A percentile compares a stretch with the other conserved stretches of the same genome.
phyloP scores from a whole-genome alignment of 1,140 invertebrate species.

The Helicoverpa armigera region DNA sequence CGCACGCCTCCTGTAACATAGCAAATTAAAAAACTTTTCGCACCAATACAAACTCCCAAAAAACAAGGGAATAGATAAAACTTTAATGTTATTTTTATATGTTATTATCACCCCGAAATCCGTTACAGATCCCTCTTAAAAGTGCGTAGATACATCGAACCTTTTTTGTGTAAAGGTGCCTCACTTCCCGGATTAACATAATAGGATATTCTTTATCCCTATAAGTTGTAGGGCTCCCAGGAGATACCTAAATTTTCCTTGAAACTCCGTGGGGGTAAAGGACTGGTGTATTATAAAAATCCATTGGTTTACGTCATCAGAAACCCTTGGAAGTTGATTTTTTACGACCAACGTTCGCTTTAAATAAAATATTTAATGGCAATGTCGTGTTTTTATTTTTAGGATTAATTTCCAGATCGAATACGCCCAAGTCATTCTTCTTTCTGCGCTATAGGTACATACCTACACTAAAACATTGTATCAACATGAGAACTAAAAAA shows the following conservation, averaged over 20 bases:
- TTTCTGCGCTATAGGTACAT: too few species aligned
- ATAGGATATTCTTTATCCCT: slow-evolving; percentile 56
- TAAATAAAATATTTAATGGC: slow-evolving; percentile 30
- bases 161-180: slow-evolving; percentile 50
- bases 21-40: background rate
- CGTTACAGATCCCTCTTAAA: slow-evolving; percentile 50
- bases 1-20: background rate
- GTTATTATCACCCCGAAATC: slow-evolving; percentile 49
- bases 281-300: slow-evolving; percentile 51
- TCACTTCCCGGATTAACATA: slow-evolving; percentile 55
- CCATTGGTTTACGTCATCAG: slow-evolving; percentile 44
- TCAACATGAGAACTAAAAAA: too few species aligned
- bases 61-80: slow-evolving; percentile 18
- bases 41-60: background rate
- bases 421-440: too few species aligned
- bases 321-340: slow-evolving; percentile 39
- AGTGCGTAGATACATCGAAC: slow-evolving; percentile 48
- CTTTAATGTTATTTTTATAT: slow-evolving; percentile 44
- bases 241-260: slow-evolving; percentile 53
- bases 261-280: slow-evolving; percentile 45
- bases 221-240: slow-evolving; percentile 54
- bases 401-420: background rate
- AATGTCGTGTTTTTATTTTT: slow-evolving; percentile 7
- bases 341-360: slow-evolving; percentile 1
- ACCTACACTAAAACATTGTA: too few species aligned